These are phyloP conservation scores for Pentalonia nigronervosa DNA, from an alignment of 1,140 invertebrate genomes.

Conservation along the genomic window DNA sequence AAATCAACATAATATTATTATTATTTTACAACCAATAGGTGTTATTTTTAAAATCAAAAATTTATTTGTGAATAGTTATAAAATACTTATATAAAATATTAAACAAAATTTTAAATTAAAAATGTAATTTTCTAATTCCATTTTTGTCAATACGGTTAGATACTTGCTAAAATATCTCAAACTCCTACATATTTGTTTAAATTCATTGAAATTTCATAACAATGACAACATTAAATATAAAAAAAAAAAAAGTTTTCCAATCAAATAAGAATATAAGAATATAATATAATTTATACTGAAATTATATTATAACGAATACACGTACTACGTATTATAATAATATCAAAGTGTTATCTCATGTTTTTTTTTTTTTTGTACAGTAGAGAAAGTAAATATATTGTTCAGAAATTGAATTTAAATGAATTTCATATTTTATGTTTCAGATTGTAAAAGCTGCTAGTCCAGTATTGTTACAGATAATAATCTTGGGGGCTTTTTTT, in stretches of 20 bases:
- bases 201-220: neutral
- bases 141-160: neutral
- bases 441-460: conserved; percentile 93
- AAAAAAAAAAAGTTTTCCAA: neutral
- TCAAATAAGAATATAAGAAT: neutral
- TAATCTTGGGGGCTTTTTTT: conserved; percentile 89
- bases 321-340: neutral
- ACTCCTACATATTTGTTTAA: neutral
- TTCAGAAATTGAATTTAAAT: neutral
- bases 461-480: conserved; percentile 87
- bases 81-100: too few species aligned
- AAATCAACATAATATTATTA: too few species aligned
- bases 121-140: neutral
- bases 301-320: neutral
- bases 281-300: neutral
- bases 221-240: neutral
- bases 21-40: too few species aligned
- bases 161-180: neutral
- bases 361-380: neutral
- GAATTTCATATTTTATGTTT: conserved; percentile 47
- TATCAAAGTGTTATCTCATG: neutral
- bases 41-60: too few species aligned
- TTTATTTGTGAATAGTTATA: too few species aligned
- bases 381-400: neutral
- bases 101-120: too few species aligned